Conservation (phyloP, 1,140 invertebrate species). For the Coenobita brevimanus region DNA sequence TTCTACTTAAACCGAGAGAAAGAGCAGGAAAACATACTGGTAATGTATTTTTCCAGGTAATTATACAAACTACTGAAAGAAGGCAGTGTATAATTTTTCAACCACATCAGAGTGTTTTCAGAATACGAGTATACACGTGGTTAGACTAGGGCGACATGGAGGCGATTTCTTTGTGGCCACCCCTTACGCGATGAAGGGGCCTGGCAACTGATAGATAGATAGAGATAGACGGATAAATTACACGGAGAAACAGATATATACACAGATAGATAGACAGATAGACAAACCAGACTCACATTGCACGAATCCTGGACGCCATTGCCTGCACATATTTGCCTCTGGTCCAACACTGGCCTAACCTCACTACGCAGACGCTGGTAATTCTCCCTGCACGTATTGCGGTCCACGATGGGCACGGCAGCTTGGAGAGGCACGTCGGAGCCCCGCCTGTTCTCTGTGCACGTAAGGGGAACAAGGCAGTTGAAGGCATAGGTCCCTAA, state of each 20-base stretch:
- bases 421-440: slow-evolving; percentile 37
- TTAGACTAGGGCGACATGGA: too few relatives aligned
- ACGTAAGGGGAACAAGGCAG: too few relatives aligned
- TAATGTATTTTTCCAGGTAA: too few relatives aligned
- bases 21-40: too few relatives aligned
- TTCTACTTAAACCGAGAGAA: too few relatives aligned
- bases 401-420: slow-evolving; percentile 19
- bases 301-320: slow-evolving; percentile 27
- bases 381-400: neutral
- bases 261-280: neutral
- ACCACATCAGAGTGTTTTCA: too few relatives aligned
- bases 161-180: too few relatives aligned
- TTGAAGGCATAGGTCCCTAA: too few relatives aligned
- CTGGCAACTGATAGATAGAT: neutral
- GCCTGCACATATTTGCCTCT: slow-evolving; percentile 33
- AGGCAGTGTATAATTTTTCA: too few relatives aligned
- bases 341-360: slow-evolving; percentile 15
- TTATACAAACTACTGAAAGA: too few relatives aligned
- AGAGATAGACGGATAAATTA: neutral
- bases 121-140: too few relatives aligned
- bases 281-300: neutral
- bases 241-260: neutral
- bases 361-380: slow-evolving; percentile 8
- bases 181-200: too few relatives aligned
- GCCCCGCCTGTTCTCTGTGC: neutral